These are phyloP conservation scores for Azorinus chamasolen DNA, from an alignment of 2,888 invertebrate genomes.

Conservation along the genomic window DNA sequence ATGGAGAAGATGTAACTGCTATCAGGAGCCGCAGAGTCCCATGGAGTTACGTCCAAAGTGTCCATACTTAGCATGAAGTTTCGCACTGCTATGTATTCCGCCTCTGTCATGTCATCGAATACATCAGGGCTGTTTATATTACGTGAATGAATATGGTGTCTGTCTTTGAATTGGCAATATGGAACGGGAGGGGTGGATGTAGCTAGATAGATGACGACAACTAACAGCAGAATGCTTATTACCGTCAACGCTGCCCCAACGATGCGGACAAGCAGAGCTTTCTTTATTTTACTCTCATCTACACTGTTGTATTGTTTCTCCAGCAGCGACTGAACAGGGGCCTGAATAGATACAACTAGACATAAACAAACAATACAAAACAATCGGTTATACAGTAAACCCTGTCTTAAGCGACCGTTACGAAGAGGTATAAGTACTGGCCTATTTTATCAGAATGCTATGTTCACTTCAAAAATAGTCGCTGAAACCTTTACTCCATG, in stretches of 20 bases:
- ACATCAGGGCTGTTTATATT: slow-evolving; percentile 69
- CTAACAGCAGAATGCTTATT: slow-evolving; percentile 15
- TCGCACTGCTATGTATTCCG: slow-evolving; percentile 66
- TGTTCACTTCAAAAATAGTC: no score
- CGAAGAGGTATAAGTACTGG: no score
- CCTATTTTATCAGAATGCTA: no score
- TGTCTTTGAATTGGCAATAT: slow-evolving; percentile 25
- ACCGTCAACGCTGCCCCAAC: slow-evolving; percentile 11
- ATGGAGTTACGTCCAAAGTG: slow-evolving; percentile 53
- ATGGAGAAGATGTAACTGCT: slow-evolving; percentile 74
- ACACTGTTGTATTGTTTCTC: not conserved
- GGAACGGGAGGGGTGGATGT: slow-evolving; percentile 4
- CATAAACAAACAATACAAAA: no score
- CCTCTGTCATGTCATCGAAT: slow-evolving; percentile 75
- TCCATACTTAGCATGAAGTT: slow-evolving; percentile 63
- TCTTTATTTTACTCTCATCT: slow-evolving; percentile 1
- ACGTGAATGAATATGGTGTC: slow-evolving; percentile 51
- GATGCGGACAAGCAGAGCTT: slow-evolving; percentile 17
- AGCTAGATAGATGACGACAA: slow-evolving; percentile 35
- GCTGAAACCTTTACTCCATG: no score
- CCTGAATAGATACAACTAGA: not conserved
- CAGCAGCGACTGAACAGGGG: not conserved
- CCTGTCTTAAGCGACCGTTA: not conserved
- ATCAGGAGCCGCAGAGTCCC: slow-evolving; percentile 53
- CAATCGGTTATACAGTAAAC: not conserved